Evolutionary conservation across 2,888 invertebrate species (phyloP).

Genomic region (Coecobrya sp.): DNA sequence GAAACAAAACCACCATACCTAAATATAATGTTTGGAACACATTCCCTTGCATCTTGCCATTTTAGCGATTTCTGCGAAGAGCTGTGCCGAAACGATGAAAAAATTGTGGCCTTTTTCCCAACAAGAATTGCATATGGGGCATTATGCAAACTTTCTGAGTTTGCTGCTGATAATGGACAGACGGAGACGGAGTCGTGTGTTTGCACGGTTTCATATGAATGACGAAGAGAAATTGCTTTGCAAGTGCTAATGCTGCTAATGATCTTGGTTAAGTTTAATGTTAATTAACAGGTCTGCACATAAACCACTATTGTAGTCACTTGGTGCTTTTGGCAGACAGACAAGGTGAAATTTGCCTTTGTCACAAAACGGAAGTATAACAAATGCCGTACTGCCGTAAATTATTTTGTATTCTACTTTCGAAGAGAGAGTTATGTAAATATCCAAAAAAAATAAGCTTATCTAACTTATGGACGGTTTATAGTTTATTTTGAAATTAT

Average conservation of each 20-base stretch:
- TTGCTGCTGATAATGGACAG: background rate
- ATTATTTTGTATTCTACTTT: too few species aligned
- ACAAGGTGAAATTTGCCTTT: too few species aligned
- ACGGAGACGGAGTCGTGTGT: constrained; percentile 44
- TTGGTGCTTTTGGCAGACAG: background rate
- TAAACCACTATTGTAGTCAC: background rate
- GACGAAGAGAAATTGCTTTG: background rate
- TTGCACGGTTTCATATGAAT: constrained; percentile 39
- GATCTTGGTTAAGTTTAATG: background rate
- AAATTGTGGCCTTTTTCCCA: background rate
- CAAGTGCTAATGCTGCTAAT: too few species aligned
- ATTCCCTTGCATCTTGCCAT: background rate
- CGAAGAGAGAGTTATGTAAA: too few species aligned
- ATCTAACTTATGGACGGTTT: too few species aligned
- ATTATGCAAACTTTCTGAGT: constrained; percentile 43
- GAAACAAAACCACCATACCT: background rate
- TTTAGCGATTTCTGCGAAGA: constrained; percentile 67
- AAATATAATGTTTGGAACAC: constrained; percentile 29
- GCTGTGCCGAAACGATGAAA: constrained; percentile 43
- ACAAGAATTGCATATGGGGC: constrained; percentile 27
- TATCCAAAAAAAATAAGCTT: too few species aligned
- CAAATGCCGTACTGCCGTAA: too few species aligned
- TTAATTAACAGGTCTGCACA: too few species aligned
- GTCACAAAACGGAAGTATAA: too few species aligned
- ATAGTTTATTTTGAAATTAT: too few species aligned